A percentile compares a stretch with the other conserved stretches of the same genome.
phyloP scores from a whole-genome alignment of 2,797 vertebrate genomes.

The Paramormyrops hopkinsi region DNA sequence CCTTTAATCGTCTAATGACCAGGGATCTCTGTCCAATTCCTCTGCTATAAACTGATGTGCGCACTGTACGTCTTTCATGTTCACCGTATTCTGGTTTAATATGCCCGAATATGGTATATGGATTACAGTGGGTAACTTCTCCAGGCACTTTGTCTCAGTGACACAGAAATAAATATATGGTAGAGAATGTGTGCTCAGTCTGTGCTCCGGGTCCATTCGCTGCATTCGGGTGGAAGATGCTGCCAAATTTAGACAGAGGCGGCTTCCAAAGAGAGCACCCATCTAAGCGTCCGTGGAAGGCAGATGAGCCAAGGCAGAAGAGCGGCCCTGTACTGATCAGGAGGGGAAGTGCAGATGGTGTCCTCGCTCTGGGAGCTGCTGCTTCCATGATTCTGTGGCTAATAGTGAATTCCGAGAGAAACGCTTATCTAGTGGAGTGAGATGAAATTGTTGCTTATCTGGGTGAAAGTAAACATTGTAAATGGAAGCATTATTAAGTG shows the following conservation, averaged over 20 bases:
- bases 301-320: background rate
- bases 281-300: slow-evolving; percentile 20
- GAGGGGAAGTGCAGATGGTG: slow-evolving; percentile 23
- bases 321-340: slow-evolving; percentile 13
- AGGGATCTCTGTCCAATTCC: background rate
- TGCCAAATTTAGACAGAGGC: slow-evolving; percentile 24
- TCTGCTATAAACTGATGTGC: background rate
- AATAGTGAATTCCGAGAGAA: background rate
- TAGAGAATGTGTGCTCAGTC: background rate
- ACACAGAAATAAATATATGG: background rate
- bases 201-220: slow-evolving; percentile 43
- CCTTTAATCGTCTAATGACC: background rate
- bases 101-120: background rate
- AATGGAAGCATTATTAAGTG: background rate
- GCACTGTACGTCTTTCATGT: no score
- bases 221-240: slow-evolving; percentile 23
- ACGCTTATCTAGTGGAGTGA: background rate
- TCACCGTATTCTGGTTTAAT: background rate
- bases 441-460: background rate
- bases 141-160: background rate
- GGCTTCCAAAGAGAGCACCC: slow-evolving; percentile 49
- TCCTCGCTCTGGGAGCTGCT: slow-evolving; percentile 19
- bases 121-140: background rate
- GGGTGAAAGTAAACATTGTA: slow-evolving; percentile 28
- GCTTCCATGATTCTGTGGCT: slow-evolving; percentile 16